phyloP scores from a whole-genome alignment of 2,113 vertebrate genomes.

The Rhinichthys klamathensis region DNA sequence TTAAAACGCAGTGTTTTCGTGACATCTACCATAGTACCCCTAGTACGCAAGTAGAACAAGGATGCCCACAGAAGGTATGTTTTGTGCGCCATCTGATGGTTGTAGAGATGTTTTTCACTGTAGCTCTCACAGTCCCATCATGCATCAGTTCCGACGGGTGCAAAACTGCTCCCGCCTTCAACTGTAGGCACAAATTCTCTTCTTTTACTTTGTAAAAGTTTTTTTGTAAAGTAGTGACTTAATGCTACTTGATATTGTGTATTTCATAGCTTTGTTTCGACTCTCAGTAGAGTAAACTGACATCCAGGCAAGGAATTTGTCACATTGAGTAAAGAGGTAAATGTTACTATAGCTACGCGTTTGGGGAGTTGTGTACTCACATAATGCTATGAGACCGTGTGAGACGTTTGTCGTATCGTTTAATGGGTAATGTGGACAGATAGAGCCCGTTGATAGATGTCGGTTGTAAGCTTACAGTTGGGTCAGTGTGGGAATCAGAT shows the following conservation, averaged over 20 bases:
- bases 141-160: not conserved
- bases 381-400: not conserved
- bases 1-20: not conserved
- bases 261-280: not conserved
- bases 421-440: not conserved
- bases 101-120: not conserved
- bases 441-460: slow-evolving; percentile 73
- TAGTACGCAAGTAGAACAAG: not conserved
- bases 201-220: not conserved
- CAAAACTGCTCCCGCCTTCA: not conserved
- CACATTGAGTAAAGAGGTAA: no score
- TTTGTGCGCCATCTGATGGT: slow-evolving; percentile 10
- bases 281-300: not conserved
- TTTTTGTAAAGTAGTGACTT: not conserved
- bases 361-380: not conserved
- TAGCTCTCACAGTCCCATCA: not conserved
- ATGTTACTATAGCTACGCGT: not conserved
- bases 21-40: not conserved
- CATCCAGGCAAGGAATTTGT: not conserved
- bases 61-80: not conserved
- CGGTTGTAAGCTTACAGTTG: slow-evolving; percentile 88
- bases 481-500: slow-evolving; percentile 97
- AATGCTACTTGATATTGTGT: not conserved
- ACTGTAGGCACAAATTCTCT: no score
- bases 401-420: not conserved